Evolutionary conservation across 2,113 vertebrate genomes (phyloP).

Genomic region (Kobus ellipsiprymnus): DNA sequence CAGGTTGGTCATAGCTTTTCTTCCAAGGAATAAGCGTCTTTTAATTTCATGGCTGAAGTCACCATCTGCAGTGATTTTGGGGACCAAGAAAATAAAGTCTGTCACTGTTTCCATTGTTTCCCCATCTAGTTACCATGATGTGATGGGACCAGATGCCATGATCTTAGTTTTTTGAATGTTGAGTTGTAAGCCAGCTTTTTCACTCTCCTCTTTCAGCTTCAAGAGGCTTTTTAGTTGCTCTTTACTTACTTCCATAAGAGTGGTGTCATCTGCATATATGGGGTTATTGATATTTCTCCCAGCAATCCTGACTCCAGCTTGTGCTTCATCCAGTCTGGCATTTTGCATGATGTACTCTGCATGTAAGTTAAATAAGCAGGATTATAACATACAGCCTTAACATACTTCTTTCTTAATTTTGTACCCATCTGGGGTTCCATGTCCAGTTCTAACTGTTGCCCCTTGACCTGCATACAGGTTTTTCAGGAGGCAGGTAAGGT

Average conservation of each 20-base stretch:
- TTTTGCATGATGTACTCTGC: not conserved
- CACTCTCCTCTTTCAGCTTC: not conserved
- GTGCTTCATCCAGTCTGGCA: not conserved
- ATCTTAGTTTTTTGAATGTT: not conserved
- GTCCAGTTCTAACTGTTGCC: not conserved
- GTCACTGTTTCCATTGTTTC: not conserved
- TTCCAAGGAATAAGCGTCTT: not conserved
- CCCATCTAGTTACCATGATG: not conserved
- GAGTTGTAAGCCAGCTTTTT: not conserved
- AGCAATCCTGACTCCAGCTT: not conserved
- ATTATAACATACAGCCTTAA: not conserved
- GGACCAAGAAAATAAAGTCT: not conserved
- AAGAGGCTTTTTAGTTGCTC: not conserved
- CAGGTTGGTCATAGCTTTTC: not conserved
- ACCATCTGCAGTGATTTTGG: not conserved
- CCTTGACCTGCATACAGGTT: not conserved
- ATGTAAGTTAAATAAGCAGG: not conserved
- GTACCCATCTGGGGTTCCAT: not conserved
- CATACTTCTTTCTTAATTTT: not conserved
- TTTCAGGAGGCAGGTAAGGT: not conserved
- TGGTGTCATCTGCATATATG: not conserved
- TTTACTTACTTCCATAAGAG: rapidly evolving
- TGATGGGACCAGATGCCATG: not conserved
- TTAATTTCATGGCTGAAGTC: not conserved
- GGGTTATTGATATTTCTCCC: not conserved